These are phyloP conservation scores for Eospalax fontanierii DNA, from an alignment of 2,797 vertebrate genomes.

Conservation along the genomic window DNA sequence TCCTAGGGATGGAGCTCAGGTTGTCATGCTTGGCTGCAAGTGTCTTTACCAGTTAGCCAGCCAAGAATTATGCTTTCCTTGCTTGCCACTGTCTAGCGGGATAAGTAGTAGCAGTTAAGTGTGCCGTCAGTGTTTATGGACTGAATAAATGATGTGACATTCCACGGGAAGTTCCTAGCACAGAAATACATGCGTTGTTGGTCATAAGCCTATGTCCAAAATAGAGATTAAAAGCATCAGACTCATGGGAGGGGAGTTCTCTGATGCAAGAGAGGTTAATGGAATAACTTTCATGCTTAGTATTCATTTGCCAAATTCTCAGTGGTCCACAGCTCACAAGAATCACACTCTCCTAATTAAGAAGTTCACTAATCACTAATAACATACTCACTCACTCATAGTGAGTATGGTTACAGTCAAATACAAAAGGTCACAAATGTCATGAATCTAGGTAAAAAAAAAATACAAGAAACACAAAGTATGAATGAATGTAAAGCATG, in stretches of 20 bases:
- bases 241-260: not conserved
- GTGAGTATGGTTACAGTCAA: not conserved
- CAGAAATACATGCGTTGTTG: not conserved
- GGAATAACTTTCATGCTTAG: not conserved
- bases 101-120: not conserved
- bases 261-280: not conserved
- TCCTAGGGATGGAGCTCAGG: not conserved
- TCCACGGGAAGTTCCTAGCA: not conserved
- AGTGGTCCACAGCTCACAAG: not conserved
- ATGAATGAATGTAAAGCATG: not conserved
- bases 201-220: not conserved
- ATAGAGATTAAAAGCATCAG: not conserved
- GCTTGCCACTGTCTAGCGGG: constrained; percentile 4
- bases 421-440: constrained; percentile 9
- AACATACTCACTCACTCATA: too few species aligned
- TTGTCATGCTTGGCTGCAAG: not conserved
- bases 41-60: not conserved
- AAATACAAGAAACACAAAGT: not conserved
- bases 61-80: not conserved
- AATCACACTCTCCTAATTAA: constrained; percentile 37
- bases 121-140: not conserved
- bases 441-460: not conserved
- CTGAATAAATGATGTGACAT: not conserved
- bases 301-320: not conserved
- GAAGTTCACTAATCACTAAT: constrained; percentile 30